Percentiles rank a stretch among this genome's conserved stretches.
Conservation (phyloP, 2,797 vertebrate genomes). For the Gymnopithys bicolor region DNA sequence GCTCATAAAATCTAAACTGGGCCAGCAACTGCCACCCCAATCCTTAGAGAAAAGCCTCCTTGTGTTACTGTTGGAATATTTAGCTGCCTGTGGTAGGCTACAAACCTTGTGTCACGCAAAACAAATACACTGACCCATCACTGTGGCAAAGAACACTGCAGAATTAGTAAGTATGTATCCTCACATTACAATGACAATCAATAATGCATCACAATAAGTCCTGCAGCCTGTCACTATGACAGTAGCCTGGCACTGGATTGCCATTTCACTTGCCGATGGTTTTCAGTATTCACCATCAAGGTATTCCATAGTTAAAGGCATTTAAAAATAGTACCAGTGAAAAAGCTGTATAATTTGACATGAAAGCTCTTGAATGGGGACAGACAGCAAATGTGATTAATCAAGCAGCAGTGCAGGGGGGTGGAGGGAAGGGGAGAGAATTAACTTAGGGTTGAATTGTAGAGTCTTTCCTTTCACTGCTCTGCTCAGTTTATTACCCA, state of each 20-base stretch:
- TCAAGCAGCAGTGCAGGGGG: not conserved
- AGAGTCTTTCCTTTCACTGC: not conserved
- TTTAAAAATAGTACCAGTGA: not conserved
- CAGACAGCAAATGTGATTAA: not conserved
- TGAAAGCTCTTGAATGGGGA: not conserved
- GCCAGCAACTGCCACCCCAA: not conserved
- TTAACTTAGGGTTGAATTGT: not conserved
- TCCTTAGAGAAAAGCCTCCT: not conserved
- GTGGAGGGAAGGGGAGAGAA: not conserved
- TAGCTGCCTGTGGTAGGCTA: not conserved
- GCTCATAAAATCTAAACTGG: not conserved
- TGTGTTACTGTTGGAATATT: not conserved
- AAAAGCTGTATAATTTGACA: not conserved
- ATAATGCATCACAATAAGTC: not conserved
- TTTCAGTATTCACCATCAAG: not conserved
- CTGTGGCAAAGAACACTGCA: not conserved
- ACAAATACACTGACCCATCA: not conserved
- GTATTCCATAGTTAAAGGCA: not conserved
- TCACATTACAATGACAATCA: not conserved
- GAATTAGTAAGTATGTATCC: not conserved
- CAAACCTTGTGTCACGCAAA: not conserved
- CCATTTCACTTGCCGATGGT: not conserved
- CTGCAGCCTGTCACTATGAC: not conserved
- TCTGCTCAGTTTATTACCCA: not conserved
- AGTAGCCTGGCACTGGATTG: not conserved